Base-by-base conservation (phyloP, 53 echinoderm and acorn worm species). In the Arbacia lixula region DNA sequence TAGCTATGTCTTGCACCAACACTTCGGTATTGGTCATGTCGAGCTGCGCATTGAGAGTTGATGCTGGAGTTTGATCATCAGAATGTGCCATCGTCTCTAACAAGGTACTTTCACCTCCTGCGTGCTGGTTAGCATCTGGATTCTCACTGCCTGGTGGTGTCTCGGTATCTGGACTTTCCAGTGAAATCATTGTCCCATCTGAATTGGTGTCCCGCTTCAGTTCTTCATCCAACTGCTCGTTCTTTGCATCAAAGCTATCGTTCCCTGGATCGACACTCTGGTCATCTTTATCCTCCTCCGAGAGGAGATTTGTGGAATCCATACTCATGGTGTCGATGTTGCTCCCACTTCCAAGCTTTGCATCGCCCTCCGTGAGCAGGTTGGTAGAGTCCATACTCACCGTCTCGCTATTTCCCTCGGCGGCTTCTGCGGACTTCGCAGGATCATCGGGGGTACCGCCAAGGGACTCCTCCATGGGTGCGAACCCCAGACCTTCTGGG, bases 301-400 rank as follows among this genome's bases (percentile, higher is more conserved):
- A 77, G 1, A 81, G 21, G 16, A 81, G 64, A 19, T 81, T 81
- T 0, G 82, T 81, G 1, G 82, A 81, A 25, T 81, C 82, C 82
- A 81, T 81, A 30, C 82, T 81, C 82, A 81, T 51, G 5, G 82
- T 81, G 64, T 81, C 82, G 30, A 51, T 29, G 64, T 81, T 81
- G 21, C 49, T 51, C 10, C 63, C 82, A 17, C 49, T 61, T 20
- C 62, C 64, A 29, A 46, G 25, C 82, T 81, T 81, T 16, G 36
- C 78, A 32, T 81, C 82, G 9, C 46, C 82, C 22, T 81, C 82
- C 20, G 82, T 52, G 1, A 81, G 64, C n/a, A 81, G 51, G 40
- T 81, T 81, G 12, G 82, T 46, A 3, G 82, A 81, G 71, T 71
- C 66, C 32, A 58, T 61, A 40, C 64, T 63, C 26, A 85, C 32